Percentiles rank a stretch among this genome's conserved stretches.
These are phyloP conservation scores for Drosophila sordidula DNA, from an alignment of 2,888 invertebrate species.

Conservation along the genomic window DNA sequence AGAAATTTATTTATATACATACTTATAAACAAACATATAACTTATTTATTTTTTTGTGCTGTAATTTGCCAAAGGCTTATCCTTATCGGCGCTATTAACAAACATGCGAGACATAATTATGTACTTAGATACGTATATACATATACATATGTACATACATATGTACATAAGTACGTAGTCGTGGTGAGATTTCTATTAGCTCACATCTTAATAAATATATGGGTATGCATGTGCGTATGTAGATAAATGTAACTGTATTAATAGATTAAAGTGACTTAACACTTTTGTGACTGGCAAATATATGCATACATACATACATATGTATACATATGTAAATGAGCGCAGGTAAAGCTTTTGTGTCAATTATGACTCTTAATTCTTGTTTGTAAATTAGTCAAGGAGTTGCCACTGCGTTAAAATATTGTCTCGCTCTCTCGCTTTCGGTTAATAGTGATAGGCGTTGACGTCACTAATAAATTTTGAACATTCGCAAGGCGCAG, in stretches of 20 bases:
- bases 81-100: slow-evolving; percentile 53
- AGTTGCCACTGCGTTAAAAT: slow-evolving; percentile 54
- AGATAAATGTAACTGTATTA: slow-evolving; percentile 31
- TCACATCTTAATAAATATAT: slow-evolving; percentile 20
- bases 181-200: slow-evolving; percentile 40
- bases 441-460: slow-evolving; percentile 30
- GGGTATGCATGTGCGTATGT: slow-evolving; percentile 3
- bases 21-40: slow-evolving; percentile 9
- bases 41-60: slow-evolving; percentile 29
- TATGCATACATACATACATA: slow-evolving; percentile 1
- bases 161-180: slow-evolving; percentile 9
- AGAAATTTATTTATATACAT: slow-evolving; percentile 51
- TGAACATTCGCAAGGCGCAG: slow-evolving; percentile 47
- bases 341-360: slow-evolving; percentile 28
- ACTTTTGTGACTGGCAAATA: slow-evolving; percentile 28
- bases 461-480: slow-evolving; percentile 59
- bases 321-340: slow-evolving; percentile 32
- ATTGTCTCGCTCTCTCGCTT: slow-evolving; percentile 2
- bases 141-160: slow-evolving; percentile 4
- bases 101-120: slow-evolving; percentile 33
- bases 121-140: neutral
- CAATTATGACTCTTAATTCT: slow-evolving; percentile 50
- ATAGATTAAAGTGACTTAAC: slow-evolving; percentile 50
- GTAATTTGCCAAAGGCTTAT: slow-evolving; percentile 53
- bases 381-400: slow-evolving; percentile 46